A percentile compares a stretch with the other conserved stretches of the same genome.
Conservation (phyloP, 2,113 vertebrate genomes). For the Engystomops pustulosus region DNA sequence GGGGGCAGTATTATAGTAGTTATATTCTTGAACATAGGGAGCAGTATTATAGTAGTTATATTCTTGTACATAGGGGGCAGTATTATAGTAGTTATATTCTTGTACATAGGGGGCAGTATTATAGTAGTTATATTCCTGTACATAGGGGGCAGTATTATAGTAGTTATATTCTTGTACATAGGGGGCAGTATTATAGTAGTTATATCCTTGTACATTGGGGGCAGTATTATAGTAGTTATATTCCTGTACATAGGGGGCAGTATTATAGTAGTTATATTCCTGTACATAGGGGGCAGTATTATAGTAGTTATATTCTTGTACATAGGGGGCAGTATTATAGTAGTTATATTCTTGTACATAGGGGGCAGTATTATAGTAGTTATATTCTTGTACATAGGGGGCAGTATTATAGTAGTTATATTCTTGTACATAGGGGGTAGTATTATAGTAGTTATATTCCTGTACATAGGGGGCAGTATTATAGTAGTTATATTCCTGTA, state of each 20-base stretch:
- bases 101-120: neutral
- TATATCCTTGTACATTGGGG: neutral
- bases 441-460: no score
- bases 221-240: neutral
- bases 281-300: no score
- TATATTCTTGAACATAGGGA: neutral
- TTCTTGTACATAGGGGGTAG: no score
- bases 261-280: neutral
- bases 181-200: neutral
- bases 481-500: no score
- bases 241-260: neutral
- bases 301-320: no score
- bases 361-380: no score
- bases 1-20: constrained; percentile 7
- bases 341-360: no score
- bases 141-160: neutral
- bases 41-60: neutral
- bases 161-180: neutral
- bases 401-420: no score
- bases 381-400: no score
- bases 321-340: no score
- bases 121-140: constrained; percentile 13
- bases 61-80: neutral
- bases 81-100: constrained; percentile 10
- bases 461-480: no score